These are phyloP conservation scores for Xyrichtys novacula DNA, from an alignment of 2,797 vertebrate species.

Conservation along the genomic window DNA sequence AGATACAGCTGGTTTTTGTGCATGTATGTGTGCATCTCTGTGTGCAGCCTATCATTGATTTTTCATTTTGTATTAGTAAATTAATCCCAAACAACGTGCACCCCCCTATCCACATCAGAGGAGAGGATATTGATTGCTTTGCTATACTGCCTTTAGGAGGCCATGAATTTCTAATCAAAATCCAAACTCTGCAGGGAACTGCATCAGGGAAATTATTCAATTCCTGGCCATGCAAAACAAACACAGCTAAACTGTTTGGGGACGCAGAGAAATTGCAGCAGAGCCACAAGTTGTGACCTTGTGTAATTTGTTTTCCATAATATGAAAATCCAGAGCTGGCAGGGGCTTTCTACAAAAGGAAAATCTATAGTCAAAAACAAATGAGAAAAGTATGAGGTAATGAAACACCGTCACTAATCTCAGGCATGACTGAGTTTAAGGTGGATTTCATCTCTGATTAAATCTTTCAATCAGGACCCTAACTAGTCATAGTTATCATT, in stretches of 20 bases:
- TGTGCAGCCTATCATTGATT: conserved; percentile 57
- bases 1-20: conserved; percentile 29
- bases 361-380: not conserved
- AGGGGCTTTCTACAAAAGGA: not conserved
- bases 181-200: conserved; percentile 54
- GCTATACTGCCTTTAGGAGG: conserved; percentile 65
- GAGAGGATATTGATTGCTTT: conserved; percentile 71
- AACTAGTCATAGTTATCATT: not conserved
- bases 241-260: conserved; percentile 48
- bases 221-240: conserved; percentile 63
- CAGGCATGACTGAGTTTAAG: not conserved
- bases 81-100: conserved; percentile 61
- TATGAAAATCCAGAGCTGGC: conserved; percentile 23
- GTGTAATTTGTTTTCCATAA: conserved; percentile 31
- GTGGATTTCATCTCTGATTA: not conserved
- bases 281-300: conserved; percentile 39
- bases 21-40: conserved; percentile 11
- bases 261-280: conserved; percentile 17
- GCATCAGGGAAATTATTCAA: conserved; percentile 57
- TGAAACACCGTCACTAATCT: not conserved
- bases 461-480: not conserved
- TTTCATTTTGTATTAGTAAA: conserved; percentile 74
- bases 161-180: conserved; percentile 74
- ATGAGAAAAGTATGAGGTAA: not conserved
- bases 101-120: conserved; percentile 45